Evolutionary conservation across 2,797 vertebrate genomes (phyloP).

Genomic region (Sciurus vulgaris): DNA sequence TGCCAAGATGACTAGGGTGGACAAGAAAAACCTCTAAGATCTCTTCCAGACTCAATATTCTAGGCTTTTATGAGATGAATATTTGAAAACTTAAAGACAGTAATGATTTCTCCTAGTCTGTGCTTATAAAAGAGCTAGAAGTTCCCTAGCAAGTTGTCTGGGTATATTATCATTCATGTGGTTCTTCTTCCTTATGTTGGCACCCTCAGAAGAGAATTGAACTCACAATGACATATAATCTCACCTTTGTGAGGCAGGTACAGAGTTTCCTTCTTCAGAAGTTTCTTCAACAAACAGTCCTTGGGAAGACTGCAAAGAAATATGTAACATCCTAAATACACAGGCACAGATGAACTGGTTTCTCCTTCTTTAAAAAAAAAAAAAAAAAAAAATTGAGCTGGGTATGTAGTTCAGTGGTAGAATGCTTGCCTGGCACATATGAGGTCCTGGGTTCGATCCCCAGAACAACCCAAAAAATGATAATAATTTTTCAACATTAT

Average conservation of each 20-base stretch:
- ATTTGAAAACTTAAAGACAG: conserved; percentile 33
- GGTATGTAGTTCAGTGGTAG: neutral
- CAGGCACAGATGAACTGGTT: conserved; percentile 4
- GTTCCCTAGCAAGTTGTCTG: neutral
- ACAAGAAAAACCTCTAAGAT: conserved; percentile 20
- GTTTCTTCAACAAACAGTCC: conserved; percentile 83
- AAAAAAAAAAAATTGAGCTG: neutral
- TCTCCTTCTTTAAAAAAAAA: conserved; percentile 26
- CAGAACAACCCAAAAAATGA: neutral
- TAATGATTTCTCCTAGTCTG: conserved; percentile 30
- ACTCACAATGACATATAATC: conserved; percentile 36
- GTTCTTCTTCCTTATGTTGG: neutral
- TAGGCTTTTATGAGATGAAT: conserved; percentile 4
- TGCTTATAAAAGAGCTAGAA: neutral
- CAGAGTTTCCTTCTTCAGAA: conserved; percentile 84
- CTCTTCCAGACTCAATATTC: conserved; percentile 16
- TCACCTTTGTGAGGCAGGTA: conserved; percentile 87
- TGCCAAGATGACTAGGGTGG: neutral
- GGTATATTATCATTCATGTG: neutral
- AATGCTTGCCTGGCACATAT: too few species aligned
- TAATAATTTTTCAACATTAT: conserved; percentile 35
- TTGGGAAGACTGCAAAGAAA: conserved; percentile 86
- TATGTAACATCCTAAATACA: conserved; percentile 58
- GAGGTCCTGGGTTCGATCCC: neutral
- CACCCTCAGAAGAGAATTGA: neutral